Evolutionary conservation across 2,797 vertebrate genomes (phyloP).

Genomic region (Sarcoramphus papa): DNA sequence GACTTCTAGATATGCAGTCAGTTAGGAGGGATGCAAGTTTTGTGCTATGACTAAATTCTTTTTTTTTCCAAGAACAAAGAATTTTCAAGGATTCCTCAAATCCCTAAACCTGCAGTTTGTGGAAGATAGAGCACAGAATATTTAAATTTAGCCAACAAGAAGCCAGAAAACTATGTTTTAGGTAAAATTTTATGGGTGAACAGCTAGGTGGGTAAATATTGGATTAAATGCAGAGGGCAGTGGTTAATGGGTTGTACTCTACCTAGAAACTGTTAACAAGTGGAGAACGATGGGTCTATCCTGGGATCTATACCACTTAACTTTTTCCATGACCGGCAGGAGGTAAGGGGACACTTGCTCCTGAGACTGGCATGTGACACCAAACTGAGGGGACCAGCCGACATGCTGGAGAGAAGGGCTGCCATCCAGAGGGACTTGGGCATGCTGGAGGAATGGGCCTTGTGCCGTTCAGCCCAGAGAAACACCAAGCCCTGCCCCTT

Average conservation of each 20-base stretch:
- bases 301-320: not conserved
- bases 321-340: not conserved
- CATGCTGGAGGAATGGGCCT: not conserved
- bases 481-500: not conserved
- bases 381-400: not conserved
- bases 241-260: not conserved
- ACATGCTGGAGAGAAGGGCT: not conserved
- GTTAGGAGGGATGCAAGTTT: not conserved
- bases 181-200: not conserved
- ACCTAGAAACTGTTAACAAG: not conserved
- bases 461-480: not conserved
- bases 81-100: not conserved
- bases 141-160: not conserved
- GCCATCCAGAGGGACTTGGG: not conserved
- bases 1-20: not conserved
- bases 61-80: not conserved
- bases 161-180: not conserved
- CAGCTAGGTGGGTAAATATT: not conserved
- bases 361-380: not conserved
- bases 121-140: not conserved
- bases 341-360: not conserved
- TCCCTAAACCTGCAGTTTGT: not conserved
- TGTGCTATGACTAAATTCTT: not conserved
- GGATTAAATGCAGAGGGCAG: not conserved
- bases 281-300: not conserved